A percentile compares a stretch with the other conserved stretches of the same genome.
phyloP scores from a whole-genome alignment of 2,888 invertebrate species.

The Thelaira solivaga region DNA sequence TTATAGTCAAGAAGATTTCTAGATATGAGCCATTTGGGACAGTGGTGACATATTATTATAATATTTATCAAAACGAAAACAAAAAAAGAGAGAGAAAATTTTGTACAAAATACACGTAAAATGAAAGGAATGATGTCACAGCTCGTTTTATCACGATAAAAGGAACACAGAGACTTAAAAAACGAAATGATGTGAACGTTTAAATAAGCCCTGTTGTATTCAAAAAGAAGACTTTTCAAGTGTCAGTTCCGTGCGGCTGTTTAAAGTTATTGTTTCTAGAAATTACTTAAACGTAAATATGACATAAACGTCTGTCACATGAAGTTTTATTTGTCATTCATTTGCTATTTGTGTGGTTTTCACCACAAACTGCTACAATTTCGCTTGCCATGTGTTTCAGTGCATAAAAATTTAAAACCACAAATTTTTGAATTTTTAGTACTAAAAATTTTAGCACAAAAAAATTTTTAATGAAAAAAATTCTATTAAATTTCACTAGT shows the following conservation, averaged over 20 bases:
- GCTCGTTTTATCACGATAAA: background rate
- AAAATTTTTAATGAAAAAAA: too few relatives aligned
- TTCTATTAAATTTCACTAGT: too few relatives aligned
- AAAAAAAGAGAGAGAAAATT: background rate
- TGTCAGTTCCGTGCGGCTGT: constrained; percentile 7
- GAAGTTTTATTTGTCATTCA: too few relatives aligned
- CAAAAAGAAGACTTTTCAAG: background rate
- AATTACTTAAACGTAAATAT: background rate
- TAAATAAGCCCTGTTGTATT: background rate
- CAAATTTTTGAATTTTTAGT: background rate
- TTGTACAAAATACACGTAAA: background rate
- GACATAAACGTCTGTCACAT: too few relatives aligned
- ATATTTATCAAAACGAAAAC: constrained; percentile 33
- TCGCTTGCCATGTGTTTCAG: too few relatives aligned
- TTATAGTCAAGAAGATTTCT: constrained; percentile 40
- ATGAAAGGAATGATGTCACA: constrained; percentile 21
- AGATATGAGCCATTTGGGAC: constrained; percentile 55
- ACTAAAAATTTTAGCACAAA: background rate
- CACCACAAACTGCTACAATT: too few relatives aligned
- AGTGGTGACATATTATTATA: constrained; percentile 56
- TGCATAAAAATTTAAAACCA: too few relatives aligned
- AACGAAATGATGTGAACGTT: constrained; percentile 9
- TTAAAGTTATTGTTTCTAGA: background rate
- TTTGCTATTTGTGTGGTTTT: too few relatives aligned
- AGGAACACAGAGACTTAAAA: background rate